Evolutionary conservation across 2,797 vertebrate species (phyloP).

Genomic region (Periophthalmus magnuspinnatus): DNA sequence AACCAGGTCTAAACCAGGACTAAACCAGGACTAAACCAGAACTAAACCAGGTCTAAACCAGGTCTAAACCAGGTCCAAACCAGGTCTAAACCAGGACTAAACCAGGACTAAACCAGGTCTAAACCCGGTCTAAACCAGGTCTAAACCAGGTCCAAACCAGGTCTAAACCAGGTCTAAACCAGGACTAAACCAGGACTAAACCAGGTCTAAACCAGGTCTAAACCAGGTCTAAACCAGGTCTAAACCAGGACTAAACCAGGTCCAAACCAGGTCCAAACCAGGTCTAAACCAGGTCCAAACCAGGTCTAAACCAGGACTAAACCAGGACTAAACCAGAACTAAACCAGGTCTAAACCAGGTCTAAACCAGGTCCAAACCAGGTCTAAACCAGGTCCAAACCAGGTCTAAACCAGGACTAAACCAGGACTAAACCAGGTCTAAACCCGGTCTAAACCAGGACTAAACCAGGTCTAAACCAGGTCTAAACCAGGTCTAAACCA

Average conservation of each 20-base stretch:
- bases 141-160: neutral
- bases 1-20: too few relatives aligned
- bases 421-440: too few relatives aligned
- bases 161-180: neutral
- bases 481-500: too few relatives aligned
- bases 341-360: too few relatives aligned
- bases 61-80: too few relatives aligned
- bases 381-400: neutral
- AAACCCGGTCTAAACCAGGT: neutral
- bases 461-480: too few relatives aligned
- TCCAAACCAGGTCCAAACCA: neutral
- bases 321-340: neutral
- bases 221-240: neutral
- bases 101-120: neutral
- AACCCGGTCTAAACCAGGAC: too few relatives aligned
- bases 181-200: neutral
- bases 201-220: neutral
- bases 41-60: too few relatives aligned
- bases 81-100: too few relatives aligned
- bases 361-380: neutral
- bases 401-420: too few relatives aligned
- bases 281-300: neutral
- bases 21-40: neutral
- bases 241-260: neutral
- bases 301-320: too few relatives aligned